Base-by-base conservation (phyloP, 2,797 vertebrate genomes). In the Halcyon badia region DNA sequence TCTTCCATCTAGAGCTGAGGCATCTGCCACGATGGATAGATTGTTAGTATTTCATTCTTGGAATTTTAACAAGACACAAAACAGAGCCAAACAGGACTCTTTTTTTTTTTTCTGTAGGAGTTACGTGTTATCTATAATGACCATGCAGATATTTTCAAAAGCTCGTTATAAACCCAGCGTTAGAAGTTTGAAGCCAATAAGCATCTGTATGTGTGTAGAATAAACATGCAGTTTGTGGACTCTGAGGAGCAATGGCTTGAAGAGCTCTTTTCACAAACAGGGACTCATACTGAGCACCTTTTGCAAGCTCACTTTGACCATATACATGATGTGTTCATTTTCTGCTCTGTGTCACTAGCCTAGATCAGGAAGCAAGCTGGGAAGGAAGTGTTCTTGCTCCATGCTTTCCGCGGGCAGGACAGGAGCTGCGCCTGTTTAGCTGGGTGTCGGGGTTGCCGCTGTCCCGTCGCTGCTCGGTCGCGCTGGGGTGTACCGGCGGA, bases 371-470 rank as follows among this genome's bases (percentile, higher is more conserved):
- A 56, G 42, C 54, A 39, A 33, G n/a, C 35, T 3, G 30, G 42
- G 48, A 66, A 66, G 72, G 71, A 72, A 25, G 41, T 8, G 14
- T 6, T 70, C 22, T 35, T 14, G 18, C 15, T 1, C 5, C 15
- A 11, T 20, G 80, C 16, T 10, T 33, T 30, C 30, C 39, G 80
- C 8, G 18, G 52, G 18, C 15, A 10, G 19, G 68, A 1, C 3
- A 2, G 26, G 71, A 14, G 87, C 57, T 4, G 66, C 0, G 2
- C 13, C 1, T 5, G 61, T 4, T 20, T 9, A 4, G 1, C 14
- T 2, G 28, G 2, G 31, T 1, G 48, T 1, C 39, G 1, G 39
- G 25, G 4, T 11, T 1, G 77, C 69, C 5, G 1, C 58, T 3
- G 51, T 4, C 21, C 51, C 33, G 6, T 9, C 13, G 0, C 30